Conservation (phyloP, 64 coral and sea anemone species). For the Actinia tenebrosa region DNA sequence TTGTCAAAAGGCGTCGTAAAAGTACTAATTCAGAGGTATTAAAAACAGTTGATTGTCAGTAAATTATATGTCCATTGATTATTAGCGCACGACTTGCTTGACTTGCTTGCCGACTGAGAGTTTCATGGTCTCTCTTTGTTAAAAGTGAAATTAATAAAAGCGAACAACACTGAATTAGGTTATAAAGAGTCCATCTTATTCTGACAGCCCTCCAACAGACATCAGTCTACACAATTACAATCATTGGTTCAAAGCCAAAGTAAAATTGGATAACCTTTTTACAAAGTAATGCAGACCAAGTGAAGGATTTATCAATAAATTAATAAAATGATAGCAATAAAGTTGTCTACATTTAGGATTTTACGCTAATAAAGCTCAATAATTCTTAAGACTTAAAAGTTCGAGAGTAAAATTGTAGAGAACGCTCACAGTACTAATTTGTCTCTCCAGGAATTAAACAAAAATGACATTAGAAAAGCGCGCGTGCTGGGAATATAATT, state of each 20-base stretch:
- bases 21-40: neutral
- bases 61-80: neutral
- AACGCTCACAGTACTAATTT: neutral
- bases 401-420: neutral
- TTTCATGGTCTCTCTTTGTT: neutral
- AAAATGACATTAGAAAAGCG: neutral
- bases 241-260: neutral
- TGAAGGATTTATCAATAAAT: slow-evolving; percentile 3
- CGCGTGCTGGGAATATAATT: neutral
- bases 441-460: neutral
- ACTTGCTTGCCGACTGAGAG: neutral
- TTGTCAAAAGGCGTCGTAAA: neutral
- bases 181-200: neutral
- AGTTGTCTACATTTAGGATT: neutral
- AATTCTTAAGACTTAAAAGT: neutral
- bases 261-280: neutral
- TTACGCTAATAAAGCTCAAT: neutral
- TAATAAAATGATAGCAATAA: neutral
- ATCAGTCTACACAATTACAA: slow-evolving; percentile 10
- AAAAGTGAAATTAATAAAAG: slow-evolving; percentile 10
- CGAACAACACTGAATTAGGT: neutral
- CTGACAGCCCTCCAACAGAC: neutral
- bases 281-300: neutral
- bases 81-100: neutral
- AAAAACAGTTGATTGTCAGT: neutral